Evolutionary conservation across 2,888 invertebrate genomes (phyloP).

Genomic region (Trissolcus japonicus): DNA sequence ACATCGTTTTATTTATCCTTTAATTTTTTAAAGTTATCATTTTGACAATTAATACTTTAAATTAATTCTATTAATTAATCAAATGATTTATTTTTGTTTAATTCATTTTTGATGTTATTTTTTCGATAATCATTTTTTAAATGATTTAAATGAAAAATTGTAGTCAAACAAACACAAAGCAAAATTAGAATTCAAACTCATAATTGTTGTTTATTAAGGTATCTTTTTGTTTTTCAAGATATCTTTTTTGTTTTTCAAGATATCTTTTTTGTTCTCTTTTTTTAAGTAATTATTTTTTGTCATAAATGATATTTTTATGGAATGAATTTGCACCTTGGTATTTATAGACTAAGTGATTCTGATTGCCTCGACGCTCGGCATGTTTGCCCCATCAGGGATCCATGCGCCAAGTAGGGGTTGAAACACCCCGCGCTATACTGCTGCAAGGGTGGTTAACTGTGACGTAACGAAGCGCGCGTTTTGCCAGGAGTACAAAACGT

Average conservation of each 20-base stretch:
- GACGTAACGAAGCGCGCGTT: conserved; percentile 76
- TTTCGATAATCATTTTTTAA: too few relatives aligned
- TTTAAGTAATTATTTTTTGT: neutral
- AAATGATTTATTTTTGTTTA: too few relatives aligned
- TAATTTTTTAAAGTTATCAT: too few relatives aligned
- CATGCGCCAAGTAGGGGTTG: conserved; percentile 65
- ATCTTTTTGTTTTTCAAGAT: neutral
- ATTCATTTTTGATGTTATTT: too few relatives aligned
- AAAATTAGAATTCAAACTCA: too few relatives aligned
- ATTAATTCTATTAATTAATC: too few relatives aligned
- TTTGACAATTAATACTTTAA: too few relatives aligned
- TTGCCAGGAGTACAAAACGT: conserved; percentile 69
- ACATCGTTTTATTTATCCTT: too few relatives aligned
- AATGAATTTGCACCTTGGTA: neutral
- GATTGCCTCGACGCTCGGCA: conserved; percentile 74
- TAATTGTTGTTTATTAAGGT: too few relatives aligned
- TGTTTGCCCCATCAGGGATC: conserved; percentile 71
- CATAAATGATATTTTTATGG: neutral
- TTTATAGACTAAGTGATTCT: conserved; percentile 29
- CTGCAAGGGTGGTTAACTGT: conserved; percentile 65
- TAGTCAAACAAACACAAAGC: too few relatives aligned
- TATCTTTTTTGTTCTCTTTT: neutral
- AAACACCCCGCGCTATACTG: conserved; percentile 47
- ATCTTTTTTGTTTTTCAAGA: neutral
- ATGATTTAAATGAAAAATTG: too few relatives aligned